Conservation (phyloP, 1,140 invertebrate genomes). For the Adoxophyes honmai region DNA sequence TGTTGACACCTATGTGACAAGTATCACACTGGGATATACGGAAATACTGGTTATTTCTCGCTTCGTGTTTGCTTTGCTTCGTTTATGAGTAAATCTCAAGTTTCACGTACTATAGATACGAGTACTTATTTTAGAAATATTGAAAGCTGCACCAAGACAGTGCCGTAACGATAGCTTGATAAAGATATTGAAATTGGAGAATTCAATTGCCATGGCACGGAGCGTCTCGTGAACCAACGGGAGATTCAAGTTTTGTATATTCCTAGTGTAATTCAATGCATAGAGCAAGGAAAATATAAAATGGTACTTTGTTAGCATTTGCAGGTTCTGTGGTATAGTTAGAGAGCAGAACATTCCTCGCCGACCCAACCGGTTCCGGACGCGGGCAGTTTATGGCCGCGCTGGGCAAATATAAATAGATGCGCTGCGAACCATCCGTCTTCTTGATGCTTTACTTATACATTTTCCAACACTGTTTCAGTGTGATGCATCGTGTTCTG, state of each 20-base stretch:
- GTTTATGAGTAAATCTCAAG: too few species aligned
- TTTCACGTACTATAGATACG: too few species aligned
- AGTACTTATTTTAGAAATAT: too few species aligned
- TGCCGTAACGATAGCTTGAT: too few species aligned
- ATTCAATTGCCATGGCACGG: too few species aligned
- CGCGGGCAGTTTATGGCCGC: constrained; percentile 61
- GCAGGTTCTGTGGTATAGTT: constrained; percentile 42
- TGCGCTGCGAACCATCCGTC: constrained; percentile 61
- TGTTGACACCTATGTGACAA: constrained; percentile 14
- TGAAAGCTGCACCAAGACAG: too few species aligned
- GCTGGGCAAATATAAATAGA: constrained; percentile 70
- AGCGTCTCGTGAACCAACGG: too few species aligned
- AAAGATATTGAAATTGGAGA: too few species aligned
- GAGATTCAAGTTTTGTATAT: too few species aligned
- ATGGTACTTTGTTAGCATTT: constrained; percentile 46
- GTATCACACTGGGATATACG: constrained; percentile 1
- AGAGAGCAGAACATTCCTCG: constrained; percentile 65
- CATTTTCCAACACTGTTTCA: constrained; percentile 28
- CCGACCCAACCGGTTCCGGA: constrained; percentile 62
- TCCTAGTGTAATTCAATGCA: too few species aligned
- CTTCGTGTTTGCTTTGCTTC: background rate
- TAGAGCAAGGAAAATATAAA: background rate
- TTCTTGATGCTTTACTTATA: constrained; percentile 58
- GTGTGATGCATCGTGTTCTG: background rate
- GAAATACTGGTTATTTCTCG: constrained; percentile 2